phyloP scores from a whole-genome alignment of 2,113 vertebrate genomes.

The Prunella fulvescens region DNA sequence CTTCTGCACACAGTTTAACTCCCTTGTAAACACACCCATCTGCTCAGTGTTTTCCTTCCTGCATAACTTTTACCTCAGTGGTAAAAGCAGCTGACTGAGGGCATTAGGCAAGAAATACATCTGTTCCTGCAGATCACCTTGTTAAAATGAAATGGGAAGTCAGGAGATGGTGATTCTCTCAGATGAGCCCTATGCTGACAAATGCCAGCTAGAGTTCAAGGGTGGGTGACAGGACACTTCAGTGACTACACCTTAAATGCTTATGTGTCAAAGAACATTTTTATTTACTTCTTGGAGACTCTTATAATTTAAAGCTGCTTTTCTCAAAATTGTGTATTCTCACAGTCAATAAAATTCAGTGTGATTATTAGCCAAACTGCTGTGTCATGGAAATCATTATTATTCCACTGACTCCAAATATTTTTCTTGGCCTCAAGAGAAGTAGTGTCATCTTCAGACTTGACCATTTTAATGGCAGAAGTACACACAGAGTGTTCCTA shows the following conservation, averaged over 20 bases:
- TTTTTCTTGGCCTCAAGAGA: neutral
- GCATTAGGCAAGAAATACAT: neutral
- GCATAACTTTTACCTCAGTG: conserved; percentile 1
- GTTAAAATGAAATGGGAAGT: neutral
- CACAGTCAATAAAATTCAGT: neutral
- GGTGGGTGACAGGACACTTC: neutral
- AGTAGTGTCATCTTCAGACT: neutral
- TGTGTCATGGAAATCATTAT: neutral
- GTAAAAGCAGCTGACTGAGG: conserved; percentile 32
- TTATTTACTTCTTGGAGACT: neutral
- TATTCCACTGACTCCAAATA: neutral
- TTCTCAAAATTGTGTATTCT: neutral
- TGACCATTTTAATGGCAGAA: neutral
- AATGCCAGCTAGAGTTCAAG: neutral
- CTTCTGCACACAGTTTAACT: conserved; percentile 48
- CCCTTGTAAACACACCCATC: conserved; percentile 66
- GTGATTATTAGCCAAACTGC: neutral
- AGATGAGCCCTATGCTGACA: neutral
- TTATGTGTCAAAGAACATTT: neutral
- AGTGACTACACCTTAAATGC: neutral
- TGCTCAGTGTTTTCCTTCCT: conserved; percentile 60
- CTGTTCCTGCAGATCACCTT: neutral
- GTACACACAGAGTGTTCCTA: neutral
- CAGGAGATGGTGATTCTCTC: neutral
- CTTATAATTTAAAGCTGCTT: neutral